phyloP scores from a whole-genome alignment of 2,113 vertebrate species.

The Prunella fulvescens region DNA sequence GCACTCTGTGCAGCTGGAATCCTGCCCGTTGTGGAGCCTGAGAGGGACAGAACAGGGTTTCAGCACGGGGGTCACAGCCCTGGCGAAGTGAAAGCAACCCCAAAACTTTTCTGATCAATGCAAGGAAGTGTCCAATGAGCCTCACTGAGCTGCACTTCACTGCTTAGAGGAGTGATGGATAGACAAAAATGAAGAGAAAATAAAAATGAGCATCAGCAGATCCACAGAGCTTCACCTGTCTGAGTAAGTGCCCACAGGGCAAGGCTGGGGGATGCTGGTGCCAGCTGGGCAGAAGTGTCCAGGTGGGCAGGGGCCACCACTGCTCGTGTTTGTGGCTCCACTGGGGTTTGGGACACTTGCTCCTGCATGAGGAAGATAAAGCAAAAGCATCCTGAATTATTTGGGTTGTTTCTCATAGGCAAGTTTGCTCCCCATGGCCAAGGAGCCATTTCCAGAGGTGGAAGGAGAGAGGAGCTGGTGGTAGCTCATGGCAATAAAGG shows the following conservation, averaged over 20 bases:
- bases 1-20: conserved; percentile 78
- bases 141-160: not conserved
- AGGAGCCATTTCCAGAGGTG: not conserved
- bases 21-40: conserved; percentile 75
- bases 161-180: not conserved
- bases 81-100: not conserved
- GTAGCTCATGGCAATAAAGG: not conserved
- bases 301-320: conserved; percentile 83
- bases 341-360: conserved; percentile 67
- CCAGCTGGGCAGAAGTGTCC: conserved; percentile 87
- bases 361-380: conserved; percentile 25
- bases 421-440: not conserved
- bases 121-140: not conserved
- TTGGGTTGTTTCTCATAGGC: accelerated
- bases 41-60: not conserved
- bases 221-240: conserved; percentile 72
- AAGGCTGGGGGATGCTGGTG: conserved; percentile 76
- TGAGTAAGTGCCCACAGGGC: conserved; percentile 86
- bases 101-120: not conserved
- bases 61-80: not conserved
- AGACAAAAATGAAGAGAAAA: not conserved
- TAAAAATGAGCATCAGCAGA: not conserved
- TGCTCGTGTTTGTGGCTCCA: conserved; percentile 71
- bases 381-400: not conserved
- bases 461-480: not conserved